Conservation (phyloP, 2,888 invertebrate genomes). For the Epsilonema sp. region DNA sequence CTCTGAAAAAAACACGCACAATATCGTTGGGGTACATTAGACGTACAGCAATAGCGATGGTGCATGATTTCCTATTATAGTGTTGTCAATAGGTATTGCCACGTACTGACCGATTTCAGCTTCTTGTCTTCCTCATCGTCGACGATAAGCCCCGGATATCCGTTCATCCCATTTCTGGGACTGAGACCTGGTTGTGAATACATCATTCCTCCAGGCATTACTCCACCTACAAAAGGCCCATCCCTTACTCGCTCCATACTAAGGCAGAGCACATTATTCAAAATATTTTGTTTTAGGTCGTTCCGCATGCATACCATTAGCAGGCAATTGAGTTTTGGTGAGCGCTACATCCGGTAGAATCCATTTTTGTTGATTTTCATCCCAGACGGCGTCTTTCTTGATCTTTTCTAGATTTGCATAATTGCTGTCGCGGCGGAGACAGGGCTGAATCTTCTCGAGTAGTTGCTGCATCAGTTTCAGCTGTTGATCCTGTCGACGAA, state of each 20-base stretch:
- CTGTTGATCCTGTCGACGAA: slow-evolving; percentile 49
- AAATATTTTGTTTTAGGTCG: too few species aligned
- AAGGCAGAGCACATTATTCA: too few species aligned
- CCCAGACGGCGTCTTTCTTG: slow-evolving; percentile 48
- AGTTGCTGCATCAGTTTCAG: slow-evolving; percentile 42
- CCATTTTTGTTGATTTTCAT: slow-evolving; percentile 51
- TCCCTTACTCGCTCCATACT: too few species aligned
- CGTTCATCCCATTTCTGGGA: background rate
- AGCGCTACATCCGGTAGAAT: slow-evolving; percentile 47
- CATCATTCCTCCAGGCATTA: background rate
- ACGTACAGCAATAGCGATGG: too few species aligned
- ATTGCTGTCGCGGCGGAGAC: slow-evolving; percentile 50
- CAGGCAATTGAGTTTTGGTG: slow-evolving; percentile 48
- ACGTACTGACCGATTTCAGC: background rate
- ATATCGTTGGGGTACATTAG: too few species aligned
- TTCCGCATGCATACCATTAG: too few species aligned
- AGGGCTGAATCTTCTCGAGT: slow-evolving; percentile 39
- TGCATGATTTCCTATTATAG: too few species aligned
- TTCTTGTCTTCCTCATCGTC: background rate
- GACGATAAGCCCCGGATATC: background rate
- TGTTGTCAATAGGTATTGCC: background rate
- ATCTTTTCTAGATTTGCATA: slow-evolving; percentile 50
- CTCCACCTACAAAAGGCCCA: too few species aligned
- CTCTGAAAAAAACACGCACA: too few species aligned
- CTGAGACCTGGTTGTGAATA: background rate